Evolutionary conservation across 2,888 invertebrate species (phyloP).

Genomic region (Eupithecia subumbrata): DNA sequence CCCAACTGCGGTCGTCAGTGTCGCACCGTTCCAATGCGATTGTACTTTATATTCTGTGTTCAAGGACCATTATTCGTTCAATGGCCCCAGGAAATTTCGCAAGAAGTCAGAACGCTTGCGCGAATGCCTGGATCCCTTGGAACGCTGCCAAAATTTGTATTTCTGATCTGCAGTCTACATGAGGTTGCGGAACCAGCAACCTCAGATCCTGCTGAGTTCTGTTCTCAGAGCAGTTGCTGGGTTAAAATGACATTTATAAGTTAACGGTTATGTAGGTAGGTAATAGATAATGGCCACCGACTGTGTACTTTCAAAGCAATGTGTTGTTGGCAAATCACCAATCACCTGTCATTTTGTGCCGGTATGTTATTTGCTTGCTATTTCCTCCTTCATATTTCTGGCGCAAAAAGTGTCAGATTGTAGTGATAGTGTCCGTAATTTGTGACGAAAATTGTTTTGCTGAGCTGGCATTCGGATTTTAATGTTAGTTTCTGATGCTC

Average conservation of each 20-base stretch:
- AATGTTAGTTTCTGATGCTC: not conserved
- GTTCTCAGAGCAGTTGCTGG: not conserved
- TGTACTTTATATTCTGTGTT: slow-evolving; percentile 4
- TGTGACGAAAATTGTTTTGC: not conserved
- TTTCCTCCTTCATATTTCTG: not conserved
- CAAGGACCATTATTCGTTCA: slow-evolving; percentile 1
- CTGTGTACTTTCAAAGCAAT: not conserved
- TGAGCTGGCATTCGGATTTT: slow-evolving; percentile 1
- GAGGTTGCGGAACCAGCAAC: not conserved
- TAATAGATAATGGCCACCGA: too few species aligned
- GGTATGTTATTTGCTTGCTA: not conserved
- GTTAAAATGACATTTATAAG: not conserved
- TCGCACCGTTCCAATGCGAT: not conserved
- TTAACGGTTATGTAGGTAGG: not conserved
- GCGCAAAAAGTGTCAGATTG: not conserved
- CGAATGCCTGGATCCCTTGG: slow-evolving; percentile 1
- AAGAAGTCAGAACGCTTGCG: slow-evolving; percentile 10
- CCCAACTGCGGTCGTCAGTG: not conserved
- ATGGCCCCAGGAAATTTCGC: not conserved
- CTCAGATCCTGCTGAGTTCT: not conserved
- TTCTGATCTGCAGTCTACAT: not conserved
- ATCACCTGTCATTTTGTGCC: not conserved
- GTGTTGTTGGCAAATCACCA: not conserved
- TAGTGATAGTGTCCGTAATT: not conserved
- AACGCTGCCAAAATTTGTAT: not conserved